A percentile compares a stretch with the other conserved stretches of the same genome.
Evolutionary conservation across 2,888 invertebrate genomes (phyloP).

Genomic region (Mantis religiosa): DNA sequence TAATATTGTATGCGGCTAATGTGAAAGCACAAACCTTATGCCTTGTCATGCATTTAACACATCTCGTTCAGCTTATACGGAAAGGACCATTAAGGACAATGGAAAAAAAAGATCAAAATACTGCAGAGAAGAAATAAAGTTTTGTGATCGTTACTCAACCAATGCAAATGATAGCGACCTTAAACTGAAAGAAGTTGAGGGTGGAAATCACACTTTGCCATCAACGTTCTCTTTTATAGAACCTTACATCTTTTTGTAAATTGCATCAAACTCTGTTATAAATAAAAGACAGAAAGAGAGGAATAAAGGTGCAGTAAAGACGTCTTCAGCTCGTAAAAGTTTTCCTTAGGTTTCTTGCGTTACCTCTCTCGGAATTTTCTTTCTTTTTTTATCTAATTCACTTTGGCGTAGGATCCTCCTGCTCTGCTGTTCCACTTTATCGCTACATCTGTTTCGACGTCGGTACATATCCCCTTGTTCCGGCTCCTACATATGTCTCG

Average conservation of each 20-base stretch:
- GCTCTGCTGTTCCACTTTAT: neutral
- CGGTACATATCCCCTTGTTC: neutral
- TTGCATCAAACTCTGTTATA: neutral
- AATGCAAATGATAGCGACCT: neutral
- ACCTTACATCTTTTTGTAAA: neutral
- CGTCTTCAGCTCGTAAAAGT: neutral
- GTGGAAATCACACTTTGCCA: neutral
- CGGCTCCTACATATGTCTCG: neutral
- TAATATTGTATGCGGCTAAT: too few relatives aligned
- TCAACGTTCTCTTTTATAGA: neutral
- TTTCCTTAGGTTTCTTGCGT: neutral
- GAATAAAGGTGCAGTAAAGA: neutral
- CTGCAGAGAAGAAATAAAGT: too few relatives aligned
- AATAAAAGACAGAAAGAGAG: neutral
- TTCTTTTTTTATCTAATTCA: neutral
- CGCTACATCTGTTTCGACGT: neutral
- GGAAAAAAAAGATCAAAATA: too few relatives aligned
- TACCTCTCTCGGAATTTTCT: neutral
- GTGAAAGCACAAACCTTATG: too few relatives aligned
- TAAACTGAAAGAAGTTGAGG: neutral
- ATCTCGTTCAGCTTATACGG: too few relatives aligned
- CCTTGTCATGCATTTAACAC: too few relatives aligned
- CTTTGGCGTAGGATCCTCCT: neutral
- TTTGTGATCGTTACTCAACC: neutral
- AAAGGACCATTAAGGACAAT: too few relatives aligned